Base-by-base conservation (phyloP, 2,888 invertebrate genomes). In the Pheosia tremula region DNA sequence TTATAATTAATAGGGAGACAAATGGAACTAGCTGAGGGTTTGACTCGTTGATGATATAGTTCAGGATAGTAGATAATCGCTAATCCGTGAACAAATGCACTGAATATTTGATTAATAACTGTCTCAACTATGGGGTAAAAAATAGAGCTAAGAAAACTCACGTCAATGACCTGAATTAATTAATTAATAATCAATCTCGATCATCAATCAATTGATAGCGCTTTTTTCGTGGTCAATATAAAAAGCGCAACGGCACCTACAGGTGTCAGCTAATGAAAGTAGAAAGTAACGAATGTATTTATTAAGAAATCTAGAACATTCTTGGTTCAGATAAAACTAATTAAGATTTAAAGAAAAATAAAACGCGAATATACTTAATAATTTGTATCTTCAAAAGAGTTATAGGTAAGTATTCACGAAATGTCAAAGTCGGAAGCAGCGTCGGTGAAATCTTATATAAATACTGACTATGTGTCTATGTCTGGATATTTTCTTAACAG, bases 261-360 rank as follows among this genome's bases (percentile, higher is more conserved):
- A 24, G 24, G 41, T 49, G 49, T 53, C 52, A 3, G 24, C 11
- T 52, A 13, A 59, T 50, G 64, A 52, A 57, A 67, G 7, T 67
- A 64, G 62, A 71, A 71, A 71, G 68, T 56, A 8, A 41, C 47
- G 7, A 50, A 52, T 24, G 5, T 50, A 24, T 24, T 2, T 8
- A 24, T 53, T 24, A 9, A 37, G 11, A 36, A 59, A 71, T 39
- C 59, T 62, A 53, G 61, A 60, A 38, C 64, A 67, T 58, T 38
- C 53, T 43, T 45, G 52, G 50, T 47, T 53, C 50, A 64, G 67
- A 61, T 58, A 59, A 59, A 56, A 39, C 52, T 63, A 56, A 55
- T 74, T 67, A 63, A 61, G 39, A 6, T 39, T 39, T 39, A 3
- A 39, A 39, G 7, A 39, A 39, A 39, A 39, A 24, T 24, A 39